phyloP scores from a whole-genome alignment of 2,113 vertebrate species.

The Semicossyphus pulcher region DNA sequence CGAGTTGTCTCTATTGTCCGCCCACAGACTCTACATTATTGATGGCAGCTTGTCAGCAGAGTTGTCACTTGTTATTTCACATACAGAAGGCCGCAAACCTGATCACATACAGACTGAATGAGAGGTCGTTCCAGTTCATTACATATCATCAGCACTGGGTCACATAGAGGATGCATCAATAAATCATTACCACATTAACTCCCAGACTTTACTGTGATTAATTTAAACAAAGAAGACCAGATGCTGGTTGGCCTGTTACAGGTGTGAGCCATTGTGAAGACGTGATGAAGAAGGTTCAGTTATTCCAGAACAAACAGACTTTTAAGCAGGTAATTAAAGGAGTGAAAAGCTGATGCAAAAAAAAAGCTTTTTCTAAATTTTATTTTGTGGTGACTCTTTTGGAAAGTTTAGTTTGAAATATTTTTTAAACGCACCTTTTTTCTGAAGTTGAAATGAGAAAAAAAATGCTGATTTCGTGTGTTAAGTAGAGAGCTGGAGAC shows the following conservation, averaged over 20 bases:
- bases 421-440: too few species aligned
- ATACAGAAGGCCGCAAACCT: not conserved
- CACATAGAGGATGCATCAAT: constrained; percentile 19
- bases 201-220: constrained; percentile 11
- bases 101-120: constrained; percentile 1
- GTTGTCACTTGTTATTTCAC: constrained; percentile 11
- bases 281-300: not conserved
- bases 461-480: too few species aligned
- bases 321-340: not conserved
- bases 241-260: not conserved
- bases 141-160: not conserved
- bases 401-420: too few species aligned
- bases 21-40: constrained; percentile 42
- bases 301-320: not conserved
- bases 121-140: constrained; percentile 1
- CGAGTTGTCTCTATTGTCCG: constrained; percentile 31
- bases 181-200: constrained; percentile 18
- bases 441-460: too few species aligned
- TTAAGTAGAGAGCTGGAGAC: too few species aligned
- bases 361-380: not conserved
- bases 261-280: not conserved
- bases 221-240: not conserved
- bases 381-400: too few species aligned
- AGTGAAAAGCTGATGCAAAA: not conserved
- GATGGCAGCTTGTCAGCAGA: constrained; percentile 43